Percentiles rank a stretch among this genome's conserved stretches.
Evolutionary conservation across 2,797 vertebrate genomes (phyloP).

Genomic region (Parotocinclus haroldoi): DNA sequence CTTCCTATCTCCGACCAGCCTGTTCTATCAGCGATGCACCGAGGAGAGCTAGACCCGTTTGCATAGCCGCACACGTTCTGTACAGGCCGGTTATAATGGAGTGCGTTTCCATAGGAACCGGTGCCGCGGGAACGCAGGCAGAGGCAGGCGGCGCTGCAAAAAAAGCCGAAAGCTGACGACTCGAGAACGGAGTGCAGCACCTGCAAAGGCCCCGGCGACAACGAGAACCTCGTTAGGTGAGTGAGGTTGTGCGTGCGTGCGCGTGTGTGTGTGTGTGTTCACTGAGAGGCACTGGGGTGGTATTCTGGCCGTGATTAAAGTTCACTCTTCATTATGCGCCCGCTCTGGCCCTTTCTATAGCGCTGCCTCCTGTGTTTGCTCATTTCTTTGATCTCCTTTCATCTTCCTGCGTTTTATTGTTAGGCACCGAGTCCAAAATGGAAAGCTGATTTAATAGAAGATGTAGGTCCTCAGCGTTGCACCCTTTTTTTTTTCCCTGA

Average conservation of each 20-base stretch:
- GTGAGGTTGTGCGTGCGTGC: conserved; percentile 30
- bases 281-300: conserved; percentile 33
- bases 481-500: no score
- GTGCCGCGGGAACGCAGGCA: conserved; percentile 86
- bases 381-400: conserved; percentile 66
- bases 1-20: conserved; percentile 29
- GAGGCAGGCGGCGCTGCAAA: conserved; percentile 84
- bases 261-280: conserved; percentile 13
- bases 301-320: conserved; percentile 67
- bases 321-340: conserved; percentile 69
- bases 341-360: conserved; percentile 58
- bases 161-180: conserved; percentile 93
- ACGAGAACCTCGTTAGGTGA: conserved; percentile 97
- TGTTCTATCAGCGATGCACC: conserved; percentile 42
- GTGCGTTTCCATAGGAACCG: conserved; percentile 79
- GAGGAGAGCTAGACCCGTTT: conserved; percentile 25
- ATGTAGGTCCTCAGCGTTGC: no score
- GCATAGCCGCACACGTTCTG: conserved; percentile 36
- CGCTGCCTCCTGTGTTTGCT: conserved; percentile 71
- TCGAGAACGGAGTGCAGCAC: conserved; percentile 88
- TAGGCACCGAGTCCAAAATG: conserved; percentile 23
- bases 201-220: conserved; percentile 94
- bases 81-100: conserved; percentile 53
- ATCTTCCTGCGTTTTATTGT: conserved; percentile 41
- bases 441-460: no score